Percentiles rank a stretch among this genome's conserved stretches.
Conservation (phyloP, 2,113 vertebrate species). For the Bagarius yarrelli region DNA sequence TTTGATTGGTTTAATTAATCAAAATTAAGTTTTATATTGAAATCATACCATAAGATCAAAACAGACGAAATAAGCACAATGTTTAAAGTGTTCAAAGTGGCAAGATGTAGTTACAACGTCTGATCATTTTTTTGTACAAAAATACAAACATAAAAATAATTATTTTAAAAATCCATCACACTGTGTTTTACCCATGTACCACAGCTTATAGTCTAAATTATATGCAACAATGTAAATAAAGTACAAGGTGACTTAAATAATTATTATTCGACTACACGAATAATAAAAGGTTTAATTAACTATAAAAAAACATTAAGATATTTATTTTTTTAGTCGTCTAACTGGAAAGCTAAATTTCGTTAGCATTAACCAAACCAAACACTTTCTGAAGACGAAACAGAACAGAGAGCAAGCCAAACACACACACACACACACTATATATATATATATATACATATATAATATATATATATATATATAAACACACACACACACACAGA, state of each 20-base stretch:
- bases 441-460: too few species aligned
- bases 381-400: neutral
- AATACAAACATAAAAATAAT: neutral
- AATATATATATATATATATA: neutral
- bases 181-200: too few species aligned
- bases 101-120: neutral
- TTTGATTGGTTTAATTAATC: too few species aligned
- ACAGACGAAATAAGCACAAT: neutral
- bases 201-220: neutral
- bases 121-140: constrained; percentile 19
- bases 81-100: neutral
- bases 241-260: neutral
- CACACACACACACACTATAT: neutral
- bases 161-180: neutral
- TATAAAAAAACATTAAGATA: neutral
- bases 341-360: neutral
- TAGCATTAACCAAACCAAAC: neutral
- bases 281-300: neutral
- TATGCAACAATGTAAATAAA: neutral
- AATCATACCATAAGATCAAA: neutral
- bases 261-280: neutral
- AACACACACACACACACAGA: neutral
- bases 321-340: neutral
- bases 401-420: neutral
- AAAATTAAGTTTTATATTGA: neutral